These are phyloP conservation scores for Scylla paramamosain DNA, from an alignment of 1,140 invertebrate species.

Conservation along the genomic window DNA sequence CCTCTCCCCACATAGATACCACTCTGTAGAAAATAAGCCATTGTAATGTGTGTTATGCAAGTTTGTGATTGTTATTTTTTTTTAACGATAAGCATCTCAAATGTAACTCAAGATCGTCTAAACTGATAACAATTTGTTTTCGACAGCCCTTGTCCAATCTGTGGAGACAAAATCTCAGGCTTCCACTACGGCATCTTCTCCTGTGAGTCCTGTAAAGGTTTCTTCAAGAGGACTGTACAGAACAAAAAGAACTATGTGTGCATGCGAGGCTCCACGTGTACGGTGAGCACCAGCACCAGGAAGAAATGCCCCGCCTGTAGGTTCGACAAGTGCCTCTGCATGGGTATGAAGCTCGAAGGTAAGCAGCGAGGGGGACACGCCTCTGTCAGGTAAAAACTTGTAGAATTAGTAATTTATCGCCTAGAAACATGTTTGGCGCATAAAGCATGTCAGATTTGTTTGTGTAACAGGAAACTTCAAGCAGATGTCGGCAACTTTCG, in stretches of 20 bases:
- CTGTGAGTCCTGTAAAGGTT: constrained; percentile 98
- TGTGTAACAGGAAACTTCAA: no score
- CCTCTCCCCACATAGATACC: no score
- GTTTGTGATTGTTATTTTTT: no score
- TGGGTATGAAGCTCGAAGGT: constrained; percentile 98
- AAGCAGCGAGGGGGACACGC: constrained; percentile 70
- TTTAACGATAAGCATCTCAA: no score
- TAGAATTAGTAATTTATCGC: constrained; percentile 37
- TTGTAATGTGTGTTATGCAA: no score
- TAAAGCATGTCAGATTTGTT: no score
- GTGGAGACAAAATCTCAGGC: constrained; percentile 96
- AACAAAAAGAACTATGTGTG: constrained; percentile 98
- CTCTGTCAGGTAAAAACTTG: not conserved
- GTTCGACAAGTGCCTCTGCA: constrained; percentile 97
- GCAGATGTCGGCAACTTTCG: no score
- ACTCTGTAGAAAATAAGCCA: no score
- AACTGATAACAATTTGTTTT: constrained; percentile 24
- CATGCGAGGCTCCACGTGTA: constrained; percentile 93
- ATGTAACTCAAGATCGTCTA: no score
- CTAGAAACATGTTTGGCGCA: not conserved
- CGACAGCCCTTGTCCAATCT: constrained; percentile 94
- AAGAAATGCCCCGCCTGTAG: constrained; percentile 98
- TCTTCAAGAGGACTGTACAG: constrained; percentile 98
- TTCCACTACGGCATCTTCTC: constrained; percentile 98
- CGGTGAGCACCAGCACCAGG: constrained; percentile 88